Conservation (phyloP, 2,888 invertebrate genomes). For the Agrotis segetum region DNA sequence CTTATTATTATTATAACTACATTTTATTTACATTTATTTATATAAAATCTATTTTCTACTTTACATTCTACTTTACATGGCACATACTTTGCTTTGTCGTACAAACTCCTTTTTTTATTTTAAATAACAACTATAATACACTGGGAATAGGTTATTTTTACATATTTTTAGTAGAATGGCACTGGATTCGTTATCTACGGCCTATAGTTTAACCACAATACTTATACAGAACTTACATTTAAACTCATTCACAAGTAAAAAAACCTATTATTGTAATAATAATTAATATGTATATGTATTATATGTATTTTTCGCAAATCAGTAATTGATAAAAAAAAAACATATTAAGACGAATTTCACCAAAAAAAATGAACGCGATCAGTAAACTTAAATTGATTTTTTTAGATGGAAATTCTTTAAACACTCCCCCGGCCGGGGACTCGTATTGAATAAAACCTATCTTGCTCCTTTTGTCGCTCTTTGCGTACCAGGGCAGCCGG, state of each 20-base stretch:
- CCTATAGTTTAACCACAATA: slow-evolving; percentile 63
- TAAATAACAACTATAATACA: slow-evolving; percentile 47
- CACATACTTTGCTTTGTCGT: slow-evolving; percentile 82
- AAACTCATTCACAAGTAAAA: background rate
- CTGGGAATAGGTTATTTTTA: slow-evolving; percentile 64
- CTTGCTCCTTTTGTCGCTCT: too few relatives aligned
- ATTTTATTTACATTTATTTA: slow-evolving; percentile 54
- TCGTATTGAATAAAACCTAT: too few relatives aligned
- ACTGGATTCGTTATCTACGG: slow-evolving; percentile 71
- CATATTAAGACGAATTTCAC: background rate
- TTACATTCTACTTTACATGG: slow-evolving; percentile 89
- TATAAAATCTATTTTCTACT: slow-evolving; percentile 63
- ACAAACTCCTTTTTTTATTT: slow-evolving; percentile 59
- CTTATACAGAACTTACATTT: slow-evolving; percentile 40
- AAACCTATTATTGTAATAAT: too few relatives aligned
- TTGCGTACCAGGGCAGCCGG: too few relatives aligned
- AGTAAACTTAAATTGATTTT: background rate
- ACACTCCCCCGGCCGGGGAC: too few relatives aligned
- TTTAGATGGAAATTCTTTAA: background rate
- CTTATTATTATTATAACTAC: slow-evolving; percentile 51
- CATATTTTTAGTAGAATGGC: slow-evolving; percentile 77
- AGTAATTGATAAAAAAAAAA: too few relatives aligned
- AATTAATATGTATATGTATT: too few relatives aligned
- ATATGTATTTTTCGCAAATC: too few relatives aligned
- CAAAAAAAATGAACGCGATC: background rate